These are phyloP conservation scores for Fundulus diaphanus DNA, from an alignment of 2,797 vertebrate genomes.

Conservation along the genomic window DNA sequence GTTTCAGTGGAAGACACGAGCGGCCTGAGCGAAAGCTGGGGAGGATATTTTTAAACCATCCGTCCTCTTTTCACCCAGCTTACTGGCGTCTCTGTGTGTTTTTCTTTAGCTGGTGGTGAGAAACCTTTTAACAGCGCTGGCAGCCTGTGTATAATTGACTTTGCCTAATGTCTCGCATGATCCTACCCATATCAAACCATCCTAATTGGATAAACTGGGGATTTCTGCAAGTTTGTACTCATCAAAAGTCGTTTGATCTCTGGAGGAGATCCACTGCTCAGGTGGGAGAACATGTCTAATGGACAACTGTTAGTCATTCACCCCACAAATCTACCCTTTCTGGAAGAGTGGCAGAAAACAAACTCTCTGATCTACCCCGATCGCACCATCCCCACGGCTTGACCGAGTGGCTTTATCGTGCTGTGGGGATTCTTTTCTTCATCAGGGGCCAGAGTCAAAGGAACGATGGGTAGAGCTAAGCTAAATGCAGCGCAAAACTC, in stretches of 20 bases:
- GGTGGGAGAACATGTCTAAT: background rate
- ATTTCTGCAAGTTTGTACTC: background rate
- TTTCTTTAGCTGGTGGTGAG: slow-evolving; percentile 10
- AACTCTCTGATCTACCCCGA: background rate
- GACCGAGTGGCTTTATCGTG: too few species aligned
- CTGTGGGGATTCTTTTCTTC: background rate
- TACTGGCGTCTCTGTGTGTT: slow-evolving; percentile 21
- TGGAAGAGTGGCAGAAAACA: background rate
- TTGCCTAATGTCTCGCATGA: slow-evolving; percentile 22
- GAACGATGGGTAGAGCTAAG: background rate
- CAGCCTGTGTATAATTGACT: slow-evolving; percentile 27
- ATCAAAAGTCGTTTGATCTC: too few species aligned
- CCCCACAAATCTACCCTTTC: background rate
- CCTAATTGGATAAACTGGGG: background rate
- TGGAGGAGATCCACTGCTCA: too few species aligned
- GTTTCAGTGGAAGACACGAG: background rate
- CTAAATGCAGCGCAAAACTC: background rate
- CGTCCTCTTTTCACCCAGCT: slow-evolving; percentile 19
- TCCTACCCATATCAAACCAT: background rate
- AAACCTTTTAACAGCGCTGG: slow-evolving; percentile 16
- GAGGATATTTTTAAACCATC: slow-evolving; percentile 10
- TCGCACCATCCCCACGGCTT: background rate
- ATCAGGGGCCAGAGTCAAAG: background rate
- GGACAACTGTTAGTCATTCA: background rate
- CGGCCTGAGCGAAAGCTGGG: too few species aligned